Conservation (phyloP, 1,140 invertebrate species). For the Lepidurus packardi region DNA sequence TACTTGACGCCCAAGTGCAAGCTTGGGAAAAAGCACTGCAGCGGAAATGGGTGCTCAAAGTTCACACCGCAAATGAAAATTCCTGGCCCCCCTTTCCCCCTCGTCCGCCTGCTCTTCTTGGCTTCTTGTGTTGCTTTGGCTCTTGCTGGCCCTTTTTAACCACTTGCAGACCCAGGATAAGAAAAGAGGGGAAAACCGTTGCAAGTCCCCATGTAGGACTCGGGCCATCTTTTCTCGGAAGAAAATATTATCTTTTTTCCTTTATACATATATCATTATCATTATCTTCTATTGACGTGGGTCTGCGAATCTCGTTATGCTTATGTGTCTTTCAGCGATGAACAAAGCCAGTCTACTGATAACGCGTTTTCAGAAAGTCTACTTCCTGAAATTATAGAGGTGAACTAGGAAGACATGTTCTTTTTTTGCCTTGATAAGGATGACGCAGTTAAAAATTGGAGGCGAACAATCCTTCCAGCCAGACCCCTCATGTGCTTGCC, state of each 20-base stretch:
- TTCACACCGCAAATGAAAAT: slow-evolving; percentile 29
- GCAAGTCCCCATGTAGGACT: neutral
- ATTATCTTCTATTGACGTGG: neutral
- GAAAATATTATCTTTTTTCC: neutral
- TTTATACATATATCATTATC: neutral
- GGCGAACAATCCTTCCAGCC: neutral
- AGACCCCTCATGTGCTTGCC: neutral
- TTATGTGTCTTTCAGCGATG: neutral
- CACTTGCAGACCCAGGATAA: neutral
- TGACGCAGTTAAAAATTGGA: slow-evolving; percentile 15
- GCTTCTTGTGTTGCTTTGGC: slow-evolving; percentile 23
- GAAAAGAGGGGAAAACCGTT: slow-evolving; percentile 3
- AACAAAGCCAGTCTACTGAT: neutral
- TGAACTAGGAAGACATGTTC: slow-evolving; percentile 14
- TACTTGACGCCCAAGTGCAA: slow-evolving; percentile 14
- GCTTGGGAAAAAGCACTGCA: slow-evolving; percentile 21
- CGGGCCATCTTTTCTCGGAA: neutral
- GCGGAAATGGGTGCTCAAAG: slow-evolving; percentile 24
- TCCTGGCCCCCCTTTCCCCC: slow-evolving; percentile 6
- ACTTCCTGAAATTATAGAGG: slow-evolving; percentile 15
- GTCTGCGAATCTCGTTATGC: neutral
- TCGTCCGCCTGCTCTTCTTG: slow-evolving; percentile 27
- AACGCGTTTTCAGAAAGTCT: neutral
- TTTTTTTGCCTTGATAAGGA: neutral
- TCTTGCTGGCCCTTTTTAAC: slow-evolving; percentile 2